A percentile compares a stretch with the other conserved stretches of the same genome.
phyloP scores from a whole-genome alignment of 2,113 vertebrate species.

The Gulo gulo region DNA sequence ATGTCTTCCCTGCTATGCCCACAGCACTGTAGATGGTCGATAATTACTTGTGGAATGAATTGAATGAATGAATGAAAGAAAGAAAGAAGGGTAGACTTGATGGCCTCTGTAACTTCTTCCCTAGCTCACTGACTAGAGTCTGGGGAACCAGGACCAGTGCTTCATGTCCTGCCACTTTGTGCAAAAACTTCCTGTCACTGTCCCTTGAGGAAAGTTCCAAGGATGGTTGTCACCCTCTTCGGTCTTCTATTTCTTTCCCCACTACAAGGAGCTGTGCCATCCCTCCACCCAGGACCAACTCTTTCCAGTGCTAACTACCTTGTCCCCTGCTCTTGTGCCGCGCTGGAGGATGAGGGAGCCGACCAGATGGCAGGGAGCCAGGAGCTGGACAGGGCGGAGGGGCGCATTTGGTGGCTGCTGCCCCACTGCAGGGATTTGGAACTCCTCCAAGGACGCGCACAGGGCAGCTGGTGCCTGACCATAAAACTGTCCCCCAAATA shows the following conservation, averaged over 20 bases:
- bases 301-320: not conserved
- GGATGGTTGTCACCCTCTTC: not conserved
- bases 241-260: constrained; percentile 12
- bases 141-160: not conserved
- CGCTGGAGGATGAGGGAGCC: not conserved
- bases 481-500: not conserved
- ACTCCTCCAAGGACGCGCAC: not conserved
- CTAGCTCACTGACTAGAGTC: not conserved
- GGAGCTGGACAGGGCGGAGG: not conserved
- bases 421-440: not conserved
- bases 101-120: not conserved
- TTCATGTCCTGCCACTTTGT: not conserved
- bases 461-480: not conserved
- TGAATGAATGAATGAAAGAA: not conserved
- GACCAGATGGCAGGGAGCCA: not conserved
- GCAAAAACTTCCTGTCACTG: not conserved
- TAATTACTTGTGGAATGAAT: not conserved
- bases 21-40: not conserved
- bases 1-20: not conserved
- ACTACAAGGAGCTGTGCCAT: not conserved
- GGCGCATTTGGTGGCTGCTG: not conserved
- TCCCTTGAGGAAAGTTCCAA: constrained; percentile 25
- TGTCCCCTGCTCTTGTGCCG: not conserved
- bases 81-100: not conserved
- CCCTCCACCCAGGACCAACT: not conserved